Evolutionary conservation across 1,140 invertebrate genomes (phyloP), one percentile per base, ranked within the genome.

Genomic region (Dolichoris vasculosae): DNA sequence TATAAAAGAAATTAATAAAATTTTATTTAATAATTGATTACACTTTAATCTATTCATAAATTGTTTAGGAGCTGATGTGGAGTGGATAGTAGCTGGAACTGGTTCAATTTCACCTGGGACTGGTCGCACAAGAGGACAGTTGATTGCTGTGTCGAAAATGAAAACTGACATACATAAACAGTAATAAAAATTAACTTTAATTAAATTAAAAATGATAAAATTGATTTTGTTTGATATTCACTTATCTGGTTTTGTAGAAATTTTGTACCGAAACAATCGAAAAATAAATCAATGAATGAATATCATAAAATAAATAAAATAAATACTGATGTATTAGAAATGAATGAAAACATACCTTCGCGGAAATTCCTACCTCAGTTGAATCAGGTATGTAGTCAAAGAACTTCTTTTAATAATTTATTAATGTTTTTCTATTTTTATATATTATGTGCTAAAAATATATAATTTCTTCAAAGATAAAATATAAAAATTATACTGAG

Each of bases 31-130:
- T 40, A 38, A 7, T 6, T 40, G 1, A 17, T 23, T 76, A 8
- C 13, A n/a, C 11, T 13, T 30, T 76, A 17, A 2, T 35, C 7
- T 6, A 51, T 55, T 55, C 26, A 77, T 51, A 77, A 32, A 76
- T 46, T 75, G 2, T 76, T 59, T 82, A 90, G 95, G 94, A 32
- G 94, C 96, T 32, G 96, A 97, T 89, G 93, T 96, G 30, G 95
- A 96, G 59, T 97, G 96, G 96, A 95, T 97, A 73, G 91, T 95
- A 79, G 94, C 95, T 30, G 96, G 94, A 40, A 94, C 93, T 86
- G 95, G 95, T 30, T 95, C 95, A 6, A 92, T 94, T 40, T 95
- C 94, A 0, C 93, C 94, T 0, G 93, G 93, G 48, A 93, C 94
- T 9, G 91, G 94, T 3, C 89, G 91, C 32, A 89, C 87, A 3